Base-by-base conservation (phyloP, 2,113 vertebrate species). In the Nibea coibor region DNA sequence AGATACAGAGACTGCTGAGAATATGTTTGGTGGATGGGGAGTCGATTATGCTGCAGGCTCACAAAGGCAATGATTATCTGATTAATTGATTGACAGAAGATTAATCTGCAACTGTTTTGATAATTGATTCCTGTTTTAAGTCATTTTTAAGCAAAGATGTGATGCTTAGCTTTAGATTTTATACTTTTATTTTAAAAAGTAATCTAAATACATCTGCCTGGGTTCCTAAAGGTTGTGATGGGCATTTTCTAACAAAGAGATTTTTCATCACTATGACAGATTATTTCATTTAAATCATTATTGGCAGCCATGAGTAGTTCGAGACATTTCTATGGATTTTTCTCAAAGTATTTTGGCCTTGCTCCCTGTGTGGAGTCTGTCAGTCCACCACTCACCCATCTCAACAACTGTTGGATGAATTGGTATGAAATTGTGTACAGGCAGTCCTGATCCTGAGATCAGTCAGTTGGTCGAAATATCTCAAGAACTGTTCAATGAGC, bases 1-100 rank as follows among this genome's bases (percentile, higher is more conserved):
- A 51, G 22, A 71, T 65, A 19, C 16, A 57, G 48, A 68, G 31
- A 62, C 31, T 31, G 42, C 16, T 63, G 48, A 68, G 31, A 62
- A 43, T 42, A 39, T 39, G 39, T 35, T 54, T 39, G 43, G 42
- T 12, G 65, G 22, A 0, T 4, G 10, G 9, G 14, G n/a, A 31
- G 51, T 72, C 1, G 4, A 65, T 45, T 10, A 39, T 19, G 16
- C 26, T 65, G n/a, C 59, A 17, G 39, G 39, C 10, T 43, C 8
- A 6, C 1, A 39, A 48, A 1, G 12, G 51, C 19, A 59, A 39
- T 24, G 53, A 58, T 54, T 53, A 5, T 4, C 26, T 7, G 57
- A 22, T 17, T n/a, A 10, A 20, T n/a, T 35, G 35, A 24, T 22
- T 22, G 47, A 24, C 42, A 77, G 48, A 54, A 24, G 43, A 78